phyloP scores from a whole-genome alignment of 37 sponge, comb jelly and placozoan genomes.

The Amphimedon queenslandica region DNA sequence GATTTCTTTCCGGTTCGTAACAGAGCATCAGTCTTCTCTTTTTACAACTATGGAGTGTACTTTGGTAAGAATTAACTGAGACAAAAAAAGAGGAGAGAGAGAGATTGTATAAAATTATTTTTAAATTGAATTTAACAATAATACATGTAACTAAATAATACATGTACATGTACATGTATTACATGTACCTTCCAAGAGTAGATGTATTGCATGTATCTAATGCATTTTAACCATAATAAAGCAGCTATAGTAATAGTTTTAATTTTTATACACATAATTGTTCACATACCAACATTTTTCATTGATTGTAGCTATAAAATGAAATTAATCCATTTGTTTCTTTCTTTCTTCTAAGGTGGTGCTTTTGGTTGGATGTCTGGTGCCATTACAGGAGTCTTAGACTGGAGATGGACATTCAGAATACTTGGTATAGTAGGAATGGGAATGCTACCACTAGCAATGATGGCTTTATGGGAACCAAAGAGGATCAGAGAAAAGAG shows the following conservation, averaged over 20 bases:
- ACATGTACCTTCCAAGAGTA: no score
- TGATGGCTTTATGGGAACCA: constrained; percentile 70
- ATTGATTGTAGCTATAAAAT: not conserved
- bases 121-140: no score
- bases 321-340: not conserved
- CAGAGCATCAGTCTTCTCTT: constrained; percentile 71
- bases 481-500: constrained; percentile 43
- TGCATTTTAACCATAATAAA: no score
- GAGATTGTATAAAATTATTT: no score
- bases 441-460: constrained; percentile 36
- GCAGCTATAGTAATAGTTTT: no score
- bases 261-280: no score
- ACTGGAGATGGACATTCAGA: constrained; percentile 84
- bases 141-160: no score
- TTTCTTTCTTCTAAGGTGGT: constrained; percentile 69
- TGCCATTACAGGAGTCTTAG: constrained; percentile 34
- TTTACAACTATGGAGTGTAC: constrained; percentile 82
- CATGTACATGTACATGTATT: no score
- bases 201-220: no score
- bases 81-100: no score
- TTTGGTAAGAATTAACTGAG: constrained; percentile 61
- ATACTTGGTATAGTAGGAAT: constrained; percentile 73
- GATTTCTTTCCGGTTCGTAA: constrained; percentile 67
- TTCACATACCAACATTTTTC: not conserved
- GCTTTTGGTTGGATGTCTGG: constrained; percentile 66